Percentiles rank a stretch among this genome's conserved stretches.
Evolutionary conservation across 2,797 vertebrate genomes (phyloP).

Genomic region (Gymnoscopelus braueri): DNA sequence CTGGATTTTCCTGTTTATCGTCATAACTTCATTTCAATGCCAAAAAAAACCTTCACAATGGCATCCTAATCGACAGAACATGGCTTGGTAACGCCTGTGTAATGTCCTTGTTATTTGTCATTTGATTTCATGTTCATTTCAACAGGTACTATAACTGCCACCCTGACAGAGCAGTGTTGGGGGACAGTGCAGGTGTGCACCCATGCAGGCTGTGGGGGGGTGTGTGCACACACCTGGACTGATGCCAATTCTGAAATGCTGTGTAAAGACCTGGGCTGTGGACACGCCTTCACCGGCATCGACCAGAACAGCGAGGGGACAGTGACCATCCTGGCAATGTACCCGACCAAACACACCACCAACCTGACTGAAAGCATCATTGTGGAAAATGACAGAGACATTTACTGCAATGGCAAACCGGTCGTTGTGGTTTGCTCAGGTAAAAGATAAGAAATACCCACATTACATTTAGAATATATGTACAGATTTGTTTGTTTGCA

Average conservation of each 20-base stretch:
- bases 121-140: too few species aligned
- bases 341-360: rapidly evolving
- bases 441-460: constrained; percentile 27
- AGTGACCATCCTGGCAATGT: constrained; percentile 28
- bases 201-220: rapidly evolving
- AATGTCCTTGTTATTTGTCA: too few species aligned
- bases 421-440: constrained; percentile 70
- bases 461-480: too few species aligned
- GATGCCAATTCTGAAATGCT: rapidly evolving
- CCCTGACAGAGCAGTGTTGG: constrained; percentile 46
- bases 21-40: too few species aligned
- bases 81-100: too few species aligned
- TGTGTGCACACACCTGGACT: constrained; percentile 60
- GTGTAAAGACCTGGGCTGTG: constrained; percentile 60
- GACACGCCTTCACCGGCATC: rapidly evolving
- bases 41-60: too few species aligned
- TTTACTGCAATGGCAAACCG: rapidly evolving
- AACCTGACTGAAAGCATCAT: constrained; percentile 46
- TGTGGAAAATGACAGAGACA: not conserved
- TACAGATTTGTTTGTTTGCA: too few species aligned
- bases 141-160: too few species aligned
- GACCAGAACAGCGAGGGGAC: rapidly evolving
- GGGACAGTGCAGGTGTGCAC: constrained; percentile 49
- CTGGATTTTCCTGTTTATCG: too few species aligned
- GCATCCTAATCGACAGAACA: too few species aligned